These are phyloP conservation scores for Teleopsis dalmanni DNA, from an alignment of 1,140 invertebrate species.

Conservation along the genomic window DNA sequence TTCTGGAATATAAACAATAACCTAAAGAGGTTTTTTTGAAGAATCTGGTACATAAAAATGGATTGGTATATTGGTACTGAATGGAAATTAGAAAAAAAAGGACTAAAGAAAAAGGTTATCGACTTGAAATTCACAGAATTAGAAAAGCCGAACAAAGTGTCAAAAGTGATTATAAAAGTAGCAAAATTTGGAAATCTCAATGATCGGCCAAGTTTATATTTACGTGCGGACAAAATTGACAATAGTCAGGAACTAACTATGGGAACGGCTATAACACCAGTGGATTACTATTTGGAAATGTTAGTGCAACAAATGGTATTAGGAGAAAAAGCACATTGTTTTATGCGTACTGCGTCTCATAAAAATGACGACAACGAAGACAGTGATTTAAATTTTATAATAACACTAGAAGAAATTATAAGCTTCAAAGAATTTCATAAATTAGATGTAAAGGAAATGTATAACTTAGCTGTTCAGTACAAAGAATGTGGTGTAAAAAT, in stretches of 20 bases:
- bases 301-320: slow-evolving; percentile 35
- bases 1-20: no score
- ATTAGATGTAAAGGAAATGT: slow-evolving; percentile 23
- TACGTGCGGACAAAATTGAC: not conserved
- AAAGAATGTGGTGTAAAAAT: slow-evolving; percentile 38
- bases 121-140: slow-evolving; percentile 19
- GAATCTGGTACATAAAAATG: slow-evolving; percentile 16
- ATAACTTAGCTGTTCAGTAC: slow-evolving; percentile 23
- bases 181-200: slow-evolving; percentile 20
- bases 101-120: slow-evolving; percentile 29
- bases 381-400: slow-evolving; percentile 24
- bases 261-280: slow-evolving; percentile 26
- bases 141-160: slow-evolving; percentile 23
- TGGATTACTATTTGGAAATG: slow-evolving; percentile 37
- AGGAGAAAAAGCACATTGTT: slow-evolving; percentile 30
- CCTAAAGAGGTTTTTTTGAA: not conserved
- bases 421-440: slow-evolving; percentile 25
- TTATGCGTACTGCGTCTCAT: slow-evolving; percentile 22
- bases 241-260: slow-evolving; percentile 24
- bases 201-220: slow-evolving; percentile 18
- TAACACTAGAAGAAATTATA: slow-evolving; percentile 24
- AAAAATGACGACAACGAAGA: no score
- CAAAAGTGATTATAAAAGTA: slow-evolving; percentile 24
- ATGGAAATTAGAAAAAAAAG: slow-evolving; percentile 23
- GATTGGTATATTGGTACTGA: slow-evolving; percentile 38